Evolutionary conservation across 2,113 vertebrate genomes (phyloP).

Genomic region (Cynocephalus volans): DNA sequence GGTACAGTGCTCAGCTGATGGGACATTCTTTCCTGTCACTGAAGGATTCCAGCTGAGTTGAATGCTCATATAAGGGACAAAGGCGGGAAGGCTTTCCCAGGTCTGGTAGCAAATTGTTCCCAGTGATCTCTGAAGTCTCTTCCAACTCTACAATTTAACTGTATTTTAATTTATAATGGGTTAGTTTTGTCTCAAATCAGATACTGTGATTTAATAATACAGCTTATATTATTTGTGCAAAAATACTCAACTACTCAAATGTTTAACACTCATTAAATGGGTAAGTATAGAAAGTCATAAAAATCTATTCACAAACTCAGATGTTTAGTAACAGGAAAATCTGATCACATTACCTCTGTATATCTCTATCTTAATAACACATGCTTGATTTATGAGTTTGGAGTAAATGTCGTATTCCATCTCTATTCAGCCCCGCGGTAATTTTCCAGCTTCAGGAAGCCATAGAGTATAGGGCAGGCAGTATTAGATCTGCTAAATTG

Average conservation of each 20-base stretch:
- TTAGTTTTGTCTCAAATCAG: slow-evolving; percentile 1
- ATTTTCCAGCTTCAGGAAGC: slow-evolving; percentile 57
- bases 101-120: neutral
- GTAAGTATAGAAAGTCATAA: neutral
- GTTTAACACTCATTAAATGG: neutral
- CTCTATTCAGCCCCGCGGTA: neutral
- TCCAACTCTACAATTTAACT: neutral
- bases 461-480: neutral
- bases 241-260: slow-evolving; percentile 28
- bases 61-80: neutral
- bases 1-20: neutral
- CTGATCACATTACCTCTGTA: neutral
- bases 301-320: neutral
- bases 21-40: neutral
- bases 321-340: slow-evolving; percentile 47
- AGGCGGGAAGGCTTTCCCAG: neutral
- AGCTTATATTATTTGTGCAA: neutral
- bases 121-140: neutral
- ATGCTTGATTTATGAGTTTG: slow-evolving; percentile 10
- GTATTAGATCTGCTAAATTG: neutral
- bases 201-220: neutral
- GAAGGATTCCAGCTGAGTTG: neutral
- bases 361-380: slow-evolving; percentile 35
- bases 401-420: neutral
- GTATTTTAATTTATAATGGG: slow-evolving; percentile 28